Percentiles rank a stretch among this genome's conserved stretches.
phyloP scores from a whole-genome alignment of 1,140 invertebrate species.

The Globodera rostochiensis region DNA sequence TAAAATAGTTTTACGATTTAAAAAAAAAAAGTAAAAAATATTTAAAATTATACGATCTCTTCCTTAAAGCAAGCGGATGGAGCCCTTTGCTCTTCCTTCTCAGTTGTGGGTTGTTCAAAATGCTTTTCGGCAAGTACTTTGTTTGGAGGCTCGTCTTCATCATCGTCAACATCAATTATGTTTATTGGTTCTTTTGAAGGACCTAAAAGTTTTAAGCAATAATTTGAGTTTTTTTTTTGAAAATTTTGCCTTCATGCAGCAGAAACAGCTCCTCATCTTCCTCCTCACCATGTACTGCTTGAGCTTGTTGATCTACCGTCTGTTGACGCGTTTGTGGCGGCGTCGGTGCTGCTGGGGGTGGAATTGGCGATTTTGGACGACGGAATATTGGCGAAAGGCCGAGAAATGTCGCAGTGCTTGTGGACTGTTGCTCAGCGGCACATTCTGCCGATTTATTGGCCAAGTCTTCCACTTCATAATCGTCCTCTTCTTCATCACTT shows the following conservation, averaged over 20 bases:
- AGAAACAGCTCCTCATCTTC: conserved; percentile 15
- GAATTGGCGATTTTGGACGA: conserved; percentile 28
- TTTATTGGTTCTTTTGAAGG: background rate
- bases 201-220: background rate
- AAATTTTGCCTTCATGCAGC: conserved; percentile 13
- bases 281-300: background rate
- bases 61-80: background rate
- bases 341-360: conserved; percentile 20
- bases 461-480: conserved; percentile 12
- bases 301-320: background rate
- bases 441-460: background rate
- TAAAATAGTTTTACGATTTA: too few relatives aligned
- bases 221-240: background rate
- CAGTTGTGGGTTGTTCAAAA: background rate
- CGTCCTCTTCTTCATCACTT: conserved; percentile 10
- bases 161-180: conserved; percentile 19
- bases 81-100: background rate
- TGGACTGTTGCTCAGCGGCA: background rate
- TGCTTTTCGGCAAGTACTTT: background rate
- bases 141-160: background rate
- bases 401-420: conserved; percentile 12
- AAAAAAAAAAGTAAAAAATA: too few relatives aligned
- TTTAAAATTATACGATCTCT: background rate
- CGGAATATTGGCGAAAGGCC: conserved; percentile 10
- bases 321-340: conserved; percentile 14